Base-by-base conservation (phyloP, 2,888 invertebrate species). In the Lithophane semibrunnea region DNA sequence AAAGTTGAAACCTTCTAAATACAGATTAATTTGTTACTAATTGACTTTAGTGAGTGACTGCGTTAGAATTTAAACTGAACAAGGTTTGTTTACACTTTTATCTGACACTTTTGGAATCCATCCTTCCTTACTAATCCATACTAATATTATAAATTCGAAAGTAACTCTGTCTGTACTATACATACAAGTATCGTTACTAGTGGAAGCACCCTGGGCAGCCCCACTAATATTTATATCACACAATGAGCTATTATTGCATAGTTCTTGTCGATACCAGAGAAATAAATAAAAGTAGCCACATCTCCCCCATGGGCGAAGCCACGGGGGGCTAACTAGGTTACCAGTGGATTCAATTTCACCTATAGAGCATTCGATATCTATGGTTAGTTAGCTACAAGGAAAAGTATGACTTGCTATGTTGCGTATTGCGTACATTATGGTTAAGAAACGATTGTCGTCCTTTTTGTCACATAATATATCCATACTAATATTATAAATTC, bases 291-390 rank as follows among this genome's bases (percentile, higher is more conserved):
- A 49, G 37, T 63, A 49, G 42, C 24, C 54, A 49, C 42, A n/a
- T 56, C 54, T 24, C 37, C 54, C 80, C 12, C 18, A 64, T 58
- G 12, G 44, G 16, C n/a, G 16, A 58, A 58, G 49, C 74, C 29
- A 52, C 52, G 13, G 81, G 78, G 73, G 52, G 52, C 18, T 80
- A 64, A 80, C 52, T 44, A 64, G 29, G 42, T 80, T 63, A 58
- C 29, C 13, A 64, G 63, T n/a, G 3, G 9, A 80, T 64, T 24
- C 80, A 80, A 78, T 65, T 78, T 58, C 42, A 80, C 72, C 37
- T 21, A 9, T 18, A 54, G 60, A 24, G n/a, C 44, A 12, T 47
- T 69, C 9, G 2, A 21, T 52, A 56, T 70, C 63, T 71, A 77
- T 21, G 13, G 61, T 63, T 49, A 42, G 61, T 47, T 54, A 69